Percentiles rank a stretch among this genome's conserved stretches.
Conservation (phyloP, 2,797 vertebrate genomes). For the Urophycis tenuis region DNA sequence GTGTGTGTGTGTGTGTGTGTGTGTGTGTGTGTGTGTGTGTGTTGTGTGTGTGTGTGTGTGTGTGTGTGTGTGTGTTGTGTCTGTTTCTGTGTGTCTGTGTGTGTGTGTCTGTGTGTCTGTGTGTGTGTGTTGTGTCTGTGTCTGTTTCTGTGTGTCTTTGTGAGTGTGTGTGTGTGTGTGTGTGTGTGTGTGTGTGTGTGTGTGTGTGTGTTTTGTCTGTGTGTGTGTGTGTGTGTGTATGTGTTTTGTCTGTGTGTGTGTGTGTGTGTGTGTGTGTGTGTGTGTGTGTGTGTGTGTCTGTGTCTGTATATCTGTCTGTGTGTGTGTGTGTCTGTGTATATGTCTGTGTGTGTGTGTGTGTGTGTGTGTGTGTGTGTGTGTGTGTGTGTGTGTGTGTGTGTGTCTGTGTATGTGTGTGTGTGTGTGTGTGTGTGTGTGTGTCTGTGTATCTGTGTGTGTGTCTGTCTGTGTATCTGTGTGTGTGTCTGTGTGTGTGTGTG, state of each 20-base stretch:
- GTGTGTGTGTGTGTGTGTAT: not conserved
- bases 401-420: not conserved
- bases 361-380: not conserved
- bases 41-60: not conserved
- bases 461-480: not conserved
- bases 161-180: not conserved
- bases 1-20: not conserved
- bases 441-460: not conserved
- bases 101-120: not conserved
- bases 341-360: not conserved
- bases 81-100: not conserved
- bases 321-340: not conserved
- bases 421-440: constrained; percentile 2
- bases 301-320: no score
- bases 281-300: not conserved
- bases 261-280: not conserved
- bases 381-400: not conserved
- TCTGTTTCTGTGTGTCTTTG: not conserved
- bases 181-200: not conserved
- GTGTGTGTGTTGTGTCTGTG: not conserved
- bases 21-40: not conserved
- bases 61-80: not conserved
- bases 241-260: not conserved
- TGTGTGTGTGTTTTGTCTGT: not conserved
- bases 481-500: not conserved